Evolutionary conservation across 2,888 invertebrate genomes (phyloP), one percentile per base, ranked within the genome.

Genomic region (Platypus cylindrus): DNA sequence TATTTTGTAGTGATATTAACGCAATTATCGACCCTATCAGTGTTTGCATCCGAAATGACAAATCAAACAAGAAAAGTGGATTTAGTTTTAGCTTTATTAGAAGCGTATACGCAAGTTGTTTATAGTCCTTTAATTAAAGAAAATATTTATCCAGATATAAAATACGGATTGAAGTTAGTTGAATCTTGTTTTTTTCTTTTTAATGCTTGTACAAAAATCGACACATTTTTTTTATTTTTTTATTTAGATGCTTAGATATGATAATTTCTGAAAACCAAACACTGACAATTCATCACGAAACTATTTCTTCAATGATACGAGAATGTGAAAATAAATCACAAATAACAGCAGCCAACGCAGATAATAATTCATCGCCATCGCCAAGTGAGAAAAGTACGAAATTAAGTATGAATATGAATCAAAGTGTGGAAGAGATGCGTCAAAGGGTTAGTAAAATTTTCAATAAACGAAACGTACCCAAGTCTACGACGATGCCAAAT

Each of bases 401-500:
- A 8, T 47, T 57, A 9, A 52, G 52, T 30, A 58, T 55, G 30
- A 60, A 62, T 40, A 59, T 64, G 30, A 68, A 67, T 17, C 68
- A 68, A 46, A 66, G 69, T 5, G 67, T 72, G 24, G 73, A 73
- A 51, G 73, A 74, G 34, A 67, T 74, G 63, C 64, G 67, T 29
- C 69, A 71, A 45, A 63, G 67, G 48, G 64, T 74, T 49, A 69
- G 69, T 39, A 74, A 73, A 48, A 71, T 73, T 44, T 73, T 74
- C 40, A 54, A 53, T 36, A 58, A 56, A 41, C 56, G 58, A 41
- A 63, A 63, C 13, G 55, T 58, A 35, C 45, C 54, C n/a, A 59
- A 59, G 45, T 54, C 55, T 26, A 52, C 53, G 39, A 57, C 58
- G 43, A 44, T 62, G 41, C 54, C 60, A 8, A 62, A 60, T 49